Evolutionary conservation across 2,888 invertebrate species (phyloP).

Genomic region (Bembecia ichneumoniformis): DNA sequence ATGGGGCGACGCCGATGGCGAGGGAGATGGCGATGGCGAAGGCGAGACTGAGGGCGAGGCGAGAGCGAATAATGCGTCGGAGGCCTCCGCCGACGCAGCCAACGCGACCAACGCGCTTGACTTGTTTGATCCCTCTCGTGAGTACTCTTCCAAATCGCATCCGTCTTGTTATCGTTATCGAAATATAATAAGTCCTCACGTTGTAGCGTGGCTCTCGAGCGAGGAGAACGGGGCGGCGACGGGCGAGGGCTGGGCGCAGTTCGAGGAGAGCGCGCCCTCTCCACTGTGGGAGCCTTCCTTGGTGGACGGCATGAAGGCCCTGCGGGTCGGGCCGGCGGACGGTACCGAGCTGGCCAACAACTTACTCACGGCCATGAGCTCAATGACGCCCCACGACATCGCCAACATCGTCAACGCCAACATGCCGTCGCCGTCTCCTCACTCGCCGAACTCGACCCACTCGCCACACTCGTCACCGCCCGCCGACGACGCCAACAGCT

Average conservation of each 20-base stretch:
- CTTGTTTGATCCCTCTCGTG: not conserved
- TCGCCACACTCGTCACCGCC: not conserved
- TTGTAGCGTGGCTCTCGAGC: constrained; percentile 9
- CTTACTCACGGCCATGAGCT: constrained; percentile 50
- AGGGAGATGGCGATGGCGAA: not conserved
- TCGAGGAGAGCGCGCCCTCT: constrained; percentile 20
- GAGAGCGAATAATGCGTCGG: too few relatives aligned
- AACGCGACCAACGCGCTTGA: not conserved
- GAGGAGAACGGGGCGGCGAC: constrained; percentile 9
- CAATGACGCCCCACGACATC: constrained; percentile 35
- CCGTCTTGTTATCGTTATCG: too few relatives aligned
- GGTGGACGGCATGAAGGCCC: constrained; percentile 9
- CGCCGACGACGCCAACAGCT: too few relatives aligned
- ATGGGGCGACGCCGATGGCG: not conserved
- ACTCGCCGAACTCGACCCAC: too few relatives aligned
- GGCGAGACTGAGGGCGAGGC: not conserved
- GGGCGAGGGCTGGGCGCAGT: constrained; percentile 49
- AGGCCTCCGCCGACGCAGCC: not conserved
- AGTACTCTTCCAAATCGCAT: too few relatives aligned
- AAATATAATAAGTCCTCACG: too few relatives aligned
- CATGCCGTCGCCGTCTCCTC: not conserved
- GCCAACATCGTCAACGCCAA: constrained; percentile 30
- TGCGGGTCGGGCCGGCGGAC: constrained; percentile 9
- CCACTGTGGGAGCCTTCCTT: constrained; percentile 9
- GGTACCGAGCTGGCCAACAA: constrained; percentile 37